These are phyloP conservation scores for Microplitis mediator DNA, from an alignment of 1,140 invertebrate genomes.

Conservation along the genomic window DNA sequence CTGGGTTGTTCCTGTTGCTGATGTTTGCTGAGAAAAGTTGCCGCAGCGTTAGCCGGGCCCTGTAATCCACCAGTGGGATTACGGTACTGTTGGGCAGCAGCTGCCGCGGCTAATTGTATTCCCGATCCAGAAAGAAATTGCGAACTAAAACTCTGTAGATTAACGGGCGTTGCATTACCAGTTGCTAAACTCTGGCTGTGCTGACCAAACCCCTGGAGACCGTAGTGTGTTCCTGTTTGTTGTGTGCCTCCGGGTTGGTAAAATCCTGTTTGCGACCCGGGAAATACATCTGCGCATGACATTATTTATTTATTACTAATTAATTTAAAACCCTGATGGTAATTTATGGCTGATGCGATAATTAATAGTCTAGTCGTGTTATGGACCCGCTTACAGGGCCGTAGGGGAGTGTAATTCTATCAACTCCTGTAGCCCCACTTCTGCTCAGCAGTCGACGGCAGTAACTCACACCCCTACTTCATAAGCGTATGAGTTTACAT, in stretches of 20 bases:
- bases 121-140: constrained; percentile 65
- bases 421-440: no score
- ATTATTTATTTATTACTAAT: neutral
- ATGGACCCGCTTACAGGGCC: no score
- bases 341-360: no score
- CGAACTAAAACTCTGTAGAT: constrained; percentile 67
- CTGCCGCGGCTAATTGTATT: constrained; percentile 59
- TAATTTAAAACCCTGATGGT: no score
- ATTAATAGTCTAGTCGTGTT: no score
- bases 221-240: constrained; percentile 62
- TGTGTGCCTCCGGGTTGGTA: constrained; percentile 63
- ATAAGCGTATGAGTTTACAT: no score
- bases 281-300: constrained; percentile 51
- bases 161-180: constrained; percentile 62
- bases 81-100: constrained; percentile 63
- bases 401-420: no score
- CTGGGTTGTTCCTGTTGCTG: constrained; percentile 65
- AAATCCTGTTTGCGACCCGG: constrained; percentile 62
- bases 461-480: no score
- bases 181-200: constrained; percentile 59
- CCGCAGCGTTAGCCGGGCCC: constrained; percentile 59
- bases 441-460: no score
- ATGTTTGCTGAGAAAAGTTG: constrained; percentile 63
- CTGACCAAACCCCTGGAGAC: constrained; percentile 61
- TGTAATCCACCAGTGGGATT: constrained; percentile 61